phyloP scores from a whole-genome alignment of 2,888 invertebrate species.

The Lutraria lutraria region DNA sequence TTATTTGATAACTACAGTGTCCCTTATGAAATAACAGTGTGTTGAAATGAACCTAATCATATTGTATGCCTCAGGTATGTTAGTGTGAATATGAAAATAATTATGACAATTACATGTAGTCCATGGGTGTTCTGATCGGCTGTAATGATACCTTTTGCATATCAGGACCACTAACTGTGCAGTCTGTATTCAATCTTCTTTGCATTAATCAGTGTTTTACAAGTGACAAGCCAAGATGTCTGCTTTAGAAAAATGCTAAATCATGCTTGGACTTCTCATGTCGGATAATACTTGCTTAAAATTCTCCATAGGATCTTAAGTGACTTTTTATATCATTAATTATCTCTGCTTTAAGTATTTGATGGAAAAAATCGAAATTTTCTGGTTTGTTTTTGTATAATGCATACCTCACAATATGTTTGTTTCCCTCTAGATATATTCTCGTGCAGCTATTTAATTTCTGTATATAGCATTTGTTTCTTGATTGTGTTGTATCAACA shows the following conservation, averaged over 20 bases:
- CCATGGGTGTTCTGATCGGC: background rate
- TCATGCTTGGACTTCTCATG: background rate
- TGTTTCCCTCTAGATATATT: no score
- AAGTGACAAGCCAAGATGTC: background rate
- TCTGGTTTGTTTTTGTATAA: background rate
- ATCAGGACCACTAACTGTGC: background rate
- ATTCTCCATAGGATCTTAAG: background rate
- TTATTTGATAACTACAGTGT: no score
- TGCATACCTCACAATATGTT: no score
- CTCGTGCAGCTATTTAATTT: no score
- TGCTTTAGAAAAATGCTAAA: background rate
- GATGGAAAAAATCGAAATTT: conserved; percentile 1
- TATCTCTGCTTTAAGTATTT: background rate
- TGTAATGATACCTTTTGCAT: background rate
- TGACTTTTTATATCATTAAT: conserved; percentile 11
- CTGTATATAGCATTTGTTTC: no score
- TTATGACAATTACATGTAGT: background rate
- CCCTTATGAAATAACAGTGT: no score
- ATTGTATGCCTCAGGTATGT: no score
- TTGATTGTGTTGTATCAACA: no score
- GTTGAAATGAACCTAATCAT: no score
- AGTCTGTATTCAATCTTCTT: background rate
- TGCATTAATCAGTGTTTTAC: background rate
- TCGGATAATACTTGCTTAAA: background rate
- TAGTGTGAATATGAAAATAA: no score